A percentile compares a stretch with the other conserved stretches of the same genome.
Conservation (phyloP, 2,888 invertebrate species). For the Atherix ibis region DNA sequence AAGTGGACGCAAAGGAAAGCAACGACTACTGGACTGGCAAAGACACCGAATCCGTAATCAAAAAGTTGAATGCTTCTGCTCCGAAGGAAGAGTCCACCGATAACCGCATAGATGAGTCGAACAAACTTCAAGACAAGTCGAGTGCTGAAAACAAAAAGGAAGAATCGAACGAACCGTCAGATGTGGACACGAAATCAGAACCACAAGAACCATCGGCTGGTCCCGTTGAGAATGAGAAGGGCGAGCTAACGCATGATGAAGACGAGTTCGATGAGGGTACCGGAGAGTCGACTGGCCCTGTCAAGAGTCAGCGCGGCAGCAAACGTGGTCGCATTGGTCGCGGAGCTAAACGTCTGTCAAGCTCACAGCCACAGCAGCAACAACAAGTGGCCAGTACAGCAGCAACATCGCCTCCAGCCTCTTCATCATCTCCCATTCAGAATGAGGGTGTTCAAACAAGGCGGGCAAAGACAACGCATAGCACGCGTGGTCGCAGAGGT, state of each 20-base stretch:
- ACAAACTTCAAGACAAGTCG: slow-evolving; percentile 3
- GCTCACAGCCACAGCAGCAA: neutral
- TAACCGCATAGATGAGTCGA: slow-evolving; percentile 3
- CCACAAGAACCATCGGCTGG: slow-evolving; percentile 1
- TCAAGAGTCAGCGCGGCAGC: slow-evolving; percentile 18
- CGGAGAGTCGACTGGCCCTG: slow-evolving; percentile 13
- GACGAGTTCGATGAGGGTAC: slow-evolving; percentile 23
- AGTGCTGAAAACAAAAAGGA: slow-evolving; percentile 2
- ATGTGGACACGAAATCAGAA: slow-evolving; percentile 7
- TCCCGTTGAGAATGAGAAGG: slow-evolving; percentile 4
- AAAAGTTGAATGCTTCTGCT: slow-evolving; percentile 56
- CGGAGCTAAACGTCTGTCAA: slow-evolving; percentile 10
- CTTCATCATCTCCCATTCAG: neutral
- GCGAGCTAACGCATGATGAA: slow-evolving; percentile 21
- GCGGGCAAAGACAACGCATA: slow-evolving; percentile 25
- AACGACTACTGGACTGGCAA: slow-evolving; percentile 65
- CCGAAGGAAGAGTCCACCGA: slow-evolving; percentile 31
- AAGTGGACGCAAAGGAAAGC: slow-evolving; percentile 51
- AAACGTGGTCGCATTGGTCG: slow-evolving; percentile 20
- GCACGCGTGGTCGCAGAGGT: slow-evolving; percentile 24
- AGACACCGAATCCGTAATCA: slow-evolving; percentile 68
- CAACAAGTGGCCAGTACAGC: neutral
- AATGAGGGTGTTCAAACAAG: slow-evolving; percentile 41
- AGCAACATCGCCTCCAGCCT: neutral
- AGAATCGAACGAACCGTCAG: slow-evolving; percentile 4